Base-by-base conservation (phyloP, 2,797 vertebrate genomes). In the Clamator glandarius region DNA sequence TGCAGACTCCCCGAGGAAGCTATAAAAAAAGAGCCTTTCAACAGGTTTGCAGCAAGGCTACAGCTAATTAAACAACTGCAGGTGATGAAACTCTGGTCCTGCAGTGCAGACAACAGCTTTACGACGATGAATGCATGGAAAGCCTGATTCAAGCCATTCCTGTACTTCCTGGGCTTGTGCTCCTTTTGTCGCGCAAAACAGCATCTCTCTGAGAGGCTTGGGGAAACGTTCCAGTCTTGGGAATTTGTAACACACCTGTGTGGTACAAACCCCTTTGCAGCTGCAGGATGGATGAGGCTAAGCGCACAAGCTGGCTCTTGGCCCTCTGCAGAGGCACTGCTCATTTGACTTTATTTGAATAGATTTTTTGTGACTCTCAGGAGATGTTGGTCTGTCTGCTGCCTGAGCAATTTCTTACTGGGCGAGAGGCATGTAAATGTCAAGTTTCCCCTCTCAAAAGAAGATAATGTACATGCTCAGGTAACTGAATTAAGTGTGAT, bases 51-150 rank as follows among this genome's bases (percentile, higher is more conserved):
- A 94, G 91, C 83, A 93, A 77, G 57, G 86, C 87, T 95, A 39
- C 93, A 95, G 92, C 91, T 96, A 96, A 95, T 94, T 95, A 95
- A 95, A 93, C 85, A 86, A 54, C 41, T 84, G 95, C 85, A 93
- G 89, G 76, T 89, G 93, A 86, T 48, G 46, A 50, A 61, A 87
- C 70, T 35, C 78, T 61, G 70, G 57, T 89, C 91, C 90, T 90
- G 95, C 94, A 95, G 87, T 80, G 69, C 87, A 93, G 91, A 25
- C 67, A 88, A 25, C 59, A 88, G 57, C 80, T 62, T 57, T 20
- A 14, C 31, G 82, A 23, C 48, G 50, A 11, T 0, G 2, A 82
- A 58, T 13, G 29, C 62, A 57, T 1, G 57, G 50, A 50, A 69
- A 82, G 7, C 57, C 52, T 55, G 35, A 42, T 18, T 68, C 55